These are phyloP conservation scores for Pholis gunnellus DNA, from an alignment of 2,113 vertebrate genomes.

Conservation along the genomic window DNA sequence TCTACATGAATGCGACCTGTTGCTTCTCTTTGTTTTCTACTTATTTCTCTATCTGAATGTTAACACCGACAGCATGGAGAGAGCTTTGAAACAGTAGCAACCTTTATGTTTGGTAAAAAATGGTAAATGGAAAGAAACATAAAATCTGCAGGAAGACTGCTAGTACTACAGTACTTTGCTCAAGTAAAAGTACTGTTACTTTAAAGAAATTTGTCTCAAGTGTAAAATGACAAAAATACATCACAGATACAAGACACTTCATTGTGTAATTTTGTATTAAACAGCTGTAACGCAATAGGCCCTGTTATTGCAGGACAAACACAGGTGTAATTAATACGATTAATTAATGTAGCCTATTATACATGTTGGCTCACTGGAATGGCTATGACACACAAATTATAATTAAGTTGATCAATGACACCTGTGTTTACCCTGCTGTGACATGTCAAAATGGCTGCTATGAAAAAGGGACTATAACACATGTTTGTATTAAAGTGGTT, in stretches of 20 bases:
- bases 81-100: not conserved
- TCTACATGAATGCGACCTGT: not conserved
- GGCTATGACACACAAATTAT: no score
- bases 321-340: no score
- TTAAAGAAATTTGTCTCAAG: not conserved
- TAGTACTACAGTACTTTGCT: not conserved
- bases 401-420: no score
- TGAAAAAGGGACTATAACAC: no score
- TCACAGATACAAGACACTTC: not conserved
- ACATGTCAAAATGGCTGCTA: no score
- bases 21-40: not conserved
- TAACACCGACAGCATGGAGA: not conserved
- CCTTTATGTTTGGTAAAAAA: not conserved
- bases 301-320: no score
- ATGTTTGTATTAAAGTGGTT: no score
- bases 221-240: not conserved
- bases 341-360: no score
- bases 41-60: not conserved
- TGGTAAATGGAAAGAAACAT: not conserved
- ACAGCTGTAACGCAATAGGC: no score
- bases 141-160: not conserved
- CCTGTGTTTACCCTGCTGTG: no score
- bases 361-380: no score
- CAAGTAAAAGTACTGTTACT: not conserved
- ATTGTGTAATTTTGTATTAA: no score